phyloP scores from a whole-genome alignment of 1,140 invertebrate genomes.

The Lethrus apterus region DNA sequence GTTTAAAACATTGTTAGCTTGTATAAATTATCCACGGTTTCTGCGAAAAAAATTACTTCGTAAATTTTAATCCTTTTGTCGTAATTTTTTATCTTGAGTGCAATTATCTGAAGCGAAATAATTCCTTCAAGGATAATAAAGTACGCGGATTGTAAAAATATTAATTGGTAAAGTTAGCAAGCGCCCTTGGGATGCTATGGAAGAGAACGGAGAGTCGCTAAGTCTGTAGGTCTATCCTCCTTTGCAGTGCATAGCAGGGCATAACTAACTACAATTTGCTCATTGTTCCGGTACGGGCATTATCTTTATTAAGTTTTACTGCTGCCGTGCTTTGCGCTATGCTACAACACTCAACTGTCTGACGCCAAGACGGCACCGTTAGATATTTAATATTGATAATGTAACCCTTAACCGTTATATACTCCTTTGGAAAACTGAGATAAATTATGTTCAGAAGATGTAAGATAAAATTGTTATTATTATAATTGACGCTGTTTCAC shows the following conservation, averaged over 20 bases:
- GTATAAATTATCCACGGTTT: too few relatives aligned
- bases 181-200: constrained; percentile 29
- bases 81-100: constrained; percentile 15
- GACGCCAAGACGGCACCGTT: constrained; percentile 29
- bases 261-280: constrained; percentile 38
- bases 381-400: constrained; percentile 39
- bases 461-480: constrained; percentile 29
- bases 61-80: constrained; percentile 17
- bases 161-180: constrained; percentile 37
- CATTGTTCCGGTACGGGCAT: constrained; percentile 36
- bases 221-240: constrained; percentile 14
- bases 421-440: constrained; percentile 11
- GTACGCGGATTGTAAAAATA: constrained; percentile 36
- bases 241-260: constrained; percentile 19
- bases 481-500: constrained; percentile 33
- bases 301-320: constrained; percentile 39
- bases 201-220: constrained; percentile 25
- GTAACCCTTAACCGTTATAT: constrained; percentile 31
- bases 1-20: too few relatives aligned
- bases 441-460: constrained; percentile 34
- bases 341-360: constrained; percentile 30
- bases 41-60: too few relatives aligned
- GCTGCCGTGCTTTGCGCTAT: constrained; percentile 16
- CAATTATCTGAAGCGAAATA: constrained; percentile 26
- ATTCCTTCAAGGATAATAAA: constrained; percentile 29